Evolutionary conservation across 92 coral and sea anemone species (phyloP), one percentile per base, ranked within the genome.

Genomic region (Micromussa lordhowensis): DNA sequence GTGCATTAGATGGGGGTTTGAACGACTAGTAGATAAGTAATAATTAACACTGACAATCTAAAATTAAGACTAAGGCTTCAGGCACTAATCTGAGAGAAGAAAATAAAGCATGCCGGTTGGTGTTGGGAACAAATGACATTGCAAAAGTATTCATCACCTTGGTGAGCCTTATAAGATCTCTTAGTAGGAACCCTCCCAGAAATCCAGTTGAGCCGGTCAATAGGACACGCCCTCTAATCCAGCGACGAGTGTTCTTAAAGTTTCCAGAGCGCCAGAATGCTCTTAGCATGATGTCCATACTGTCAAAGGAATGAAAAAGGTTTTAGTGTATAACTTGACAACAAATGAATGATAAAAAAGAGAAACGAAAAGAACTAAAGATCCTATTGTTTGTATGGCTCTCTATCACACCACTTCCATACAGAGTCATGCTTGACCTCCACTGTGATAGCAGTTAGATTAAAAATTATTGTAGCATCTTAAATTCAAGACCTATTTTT

Each of bases 221-320:
- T 66, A 95, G 76, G 11, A 95, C 94, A 69, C 96, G 96, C 16
- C 98, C 98, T 28, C 98, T 91, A 79, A 89, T 95, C 98, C 98
- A 95, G 69, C 98, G 95, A 22, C 96, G 94, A 75, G 89, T 90
- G 86, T 95, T 95, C 86, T 93, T 91, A 81, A 95, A 92, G 91
- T 95, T 95, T 28, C 95, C 98, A 74, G 96, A 94, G 68, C 98
- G 91, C 98, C 98, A 95, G 82, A 95, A 95, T 26, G 98, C 98
- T 82, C 98, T 93, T 29, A 95, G 87, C 75, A 95, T 95, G 81
- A 95, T 95, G 58, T 95, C 98, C 98, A 95, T 95, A 70, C 98
- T 95, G 68, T 22, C 22, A 84, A 68, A 75, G 51, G 83, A 58
- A 36, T 28, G 3, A 64, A 21, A 26, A 66, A 11, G 1, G 32